Conservation (phyloP, 2,888 invertebrate genomes). For the Craniophora ligustri region DNA sequence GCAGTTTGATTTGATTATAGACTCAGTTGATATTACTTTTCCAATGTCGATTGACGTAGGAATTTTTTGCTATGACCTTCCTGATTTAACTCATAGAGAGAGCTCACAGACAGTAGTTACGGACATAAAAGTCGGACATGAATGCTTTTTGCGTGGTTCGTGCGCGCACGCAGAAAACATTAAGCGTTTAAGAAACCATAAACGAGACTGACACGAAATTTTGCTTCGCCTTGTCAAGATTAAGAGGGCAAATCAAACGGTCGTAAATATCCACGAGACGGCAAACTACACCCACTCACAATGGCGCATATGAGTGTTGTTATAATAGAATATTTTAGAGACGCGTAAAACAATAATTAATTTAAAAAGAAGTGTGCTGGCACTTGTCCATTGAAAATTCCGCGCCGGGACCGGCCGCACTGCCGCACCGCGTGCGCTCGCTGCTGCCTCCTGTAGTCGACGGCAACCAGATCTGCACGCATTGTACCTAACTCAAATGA, state of each 20-base stretch:
- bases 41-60: conserved; percentile 27
- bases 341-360: conserved; percentile 87
- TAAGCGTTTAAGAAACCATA: conserved; percentile 66
- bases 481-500: too few relatives aligned
- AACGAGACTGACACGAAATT: conserved; percentile 71
- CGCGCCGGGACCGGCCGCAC: conserved; percentile 49
- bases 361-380: conserved; percentile 83
- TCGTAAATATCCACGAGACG: conserved; percentile 76
- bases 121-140: background rate
- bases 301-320: conserved; percentile 72
- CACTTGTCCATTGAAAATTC: conserved; percentile 80
- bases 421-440: too few relatives aligned
- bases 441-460: conserved; percentile 5
- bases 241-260: conserved; percentile 82
- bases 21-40: conserved; percentile 43
- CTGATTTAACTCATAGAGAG: conserved; percentile 33
- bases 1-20: conserved; percentile 38
- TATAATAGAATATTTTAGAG: conserved; percentile 84
- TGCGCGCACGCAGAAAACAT: conserved; percentile 34
- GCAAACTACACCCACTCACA: conserved; percentile 74
- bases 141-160: background rate
- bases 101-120: background rate
- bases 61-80: conserved; percentile 34
- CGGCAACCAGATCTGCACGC: conserved; percentile 4
- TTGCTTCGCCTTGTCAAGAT: conserved; percentile 75